Conservation (phyloP, 2,888 invertebrate species). For the Plusia festucae region DNA sequence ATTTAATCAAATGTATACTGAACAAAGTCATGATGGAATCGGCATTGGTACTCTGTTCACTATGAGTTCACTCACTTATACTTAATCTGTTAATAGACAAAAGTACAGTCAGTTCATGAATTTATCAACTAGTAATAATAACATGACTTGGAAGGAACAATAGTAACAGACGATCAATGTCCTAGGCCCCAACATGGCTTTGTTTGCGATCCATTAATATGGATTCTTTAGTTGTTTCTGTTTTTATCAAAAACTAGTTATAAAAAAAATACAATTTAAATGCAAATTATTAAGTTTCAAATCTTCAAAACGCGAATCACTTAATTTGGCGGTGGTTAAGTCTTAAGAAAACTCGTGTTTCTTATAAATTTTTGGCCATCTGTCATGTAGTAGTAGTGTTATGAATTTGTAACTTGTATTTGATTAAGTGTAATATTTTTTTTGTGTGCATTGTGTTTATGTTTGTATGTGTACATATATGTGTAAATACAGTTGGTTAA, state of each 20-base stretch:
- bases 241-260: slow-evolving; percentile 55
- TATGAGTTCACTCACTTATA: slow-evolving; percentile 41
- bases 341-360: slow-evolving; percentile 46
- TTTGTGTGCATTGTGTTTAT: slow-evolving; percentile 48
- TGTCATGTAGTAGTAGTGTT: slow-evolving; percentile 49
- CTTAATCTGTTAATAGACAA: slow-evolving; percentile 40
- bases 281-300: slow-evolving; percentile 55
- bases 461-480: slow-evolving; percentile 35
- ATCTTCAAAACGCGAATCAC: slow-evolving; percentile 65
- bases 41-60: slow-evolving; percentile 65
- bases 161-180: slow-evolving; percentile 60
- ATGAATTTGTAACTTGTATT: slow-evolving; percentile 45
- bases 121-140: slow-evolving; percentile 42
- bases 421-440: slow-evolving; percentile 43
- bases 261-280: slow-evolving; percentile 56
- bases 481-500: slow-evolving; percentile 72
- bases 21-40: slow-evolving; percentile 81
- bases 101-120: slow-evolving; percentile 45
- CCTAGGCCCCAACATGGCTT: slow-evolving; percentile 77
- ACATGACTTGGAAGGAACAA: slow-evolving; percentile 38
- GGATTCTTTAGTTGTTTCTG: slow-evolving; percentile 51
- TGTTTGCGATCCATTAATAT: slow-evolving; percentile 39
- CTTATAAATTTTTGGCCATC: slow-evolving; percentile 49
- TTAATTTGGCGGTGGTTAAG: slow-evolving; percentile 56
- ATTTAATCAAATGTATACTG: slow-evolving; percentile 72